A percentile compares a stretch with the other conserved stretches of the same genome.
Evolutionary conservation across 2,797 vertebrate species (phyloP).

Genomic region (Phrynocephalus guinanensis): DNA sequence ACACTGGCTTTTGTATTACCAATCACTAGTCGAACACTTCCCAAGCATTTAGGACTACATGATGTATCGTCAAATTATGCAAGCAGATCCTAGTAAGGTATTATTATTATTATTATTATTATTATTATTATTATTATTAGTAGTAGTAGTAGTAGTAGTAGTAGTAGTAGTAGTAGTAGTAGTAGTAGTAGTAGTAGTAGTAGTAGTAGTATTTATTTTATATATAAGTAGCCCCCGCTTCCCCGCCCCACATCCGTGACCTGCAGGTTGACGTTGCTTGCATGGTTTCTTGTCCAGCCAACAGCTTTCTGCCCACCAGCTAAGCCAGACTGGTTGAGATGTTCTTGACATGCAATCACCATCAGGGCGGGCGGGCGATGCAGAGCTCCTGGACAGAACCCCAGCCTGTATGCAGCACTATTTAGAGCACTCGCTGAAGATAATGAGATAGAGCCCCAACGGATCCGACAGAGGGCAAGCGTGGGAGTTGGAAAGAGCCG

Average conservation of each 20-base stretch:
- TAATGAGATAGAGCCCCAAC: neutral
- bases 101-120: too few relatives aligned
- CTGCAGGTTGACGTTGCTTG: neutral
- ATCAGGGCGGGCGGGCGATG: neutral
- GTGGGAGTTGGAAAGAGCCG: conserved; percentile 43
- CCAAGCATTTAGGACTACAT: too few relatives aligned
- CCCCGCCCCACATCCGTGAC: neutral
- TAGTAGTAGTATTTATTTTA: neutral
- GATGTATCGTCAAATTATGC: too few relatives aligned
- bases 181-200: too few relatives aligned
- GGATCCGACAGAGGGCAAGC: neutral
- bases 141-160: too few relatives aligned
- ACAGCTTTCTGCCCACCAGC: conserved; percentile 52
- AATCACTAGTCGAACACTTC: too few relatives aligned
- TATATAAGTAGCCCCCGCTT: conserved; percentile 23
- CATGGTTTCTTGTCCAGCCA: conserved; percentile 16
- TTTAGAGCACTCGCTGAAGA: neutral
- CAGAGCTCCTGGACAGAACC: conserved; percentile 22
- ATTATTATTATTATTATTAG: too few relatives aligned
- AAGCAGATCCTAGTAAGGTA: too few relatives aligned
- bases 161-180: too few relatives aligned
- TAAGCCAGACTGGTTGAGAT: conserved; percentile 3
- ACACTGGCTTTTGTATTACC: too few relatives aligned
- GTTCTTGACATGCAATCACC: conserved; percentile 27
- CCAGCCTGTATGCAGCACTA: neutral